These are phyloP conservation scores for Trachelus troglodyta DNA, from an alignment of 2,888 invertebrate species.

Conservation along the genomic window DNA sequence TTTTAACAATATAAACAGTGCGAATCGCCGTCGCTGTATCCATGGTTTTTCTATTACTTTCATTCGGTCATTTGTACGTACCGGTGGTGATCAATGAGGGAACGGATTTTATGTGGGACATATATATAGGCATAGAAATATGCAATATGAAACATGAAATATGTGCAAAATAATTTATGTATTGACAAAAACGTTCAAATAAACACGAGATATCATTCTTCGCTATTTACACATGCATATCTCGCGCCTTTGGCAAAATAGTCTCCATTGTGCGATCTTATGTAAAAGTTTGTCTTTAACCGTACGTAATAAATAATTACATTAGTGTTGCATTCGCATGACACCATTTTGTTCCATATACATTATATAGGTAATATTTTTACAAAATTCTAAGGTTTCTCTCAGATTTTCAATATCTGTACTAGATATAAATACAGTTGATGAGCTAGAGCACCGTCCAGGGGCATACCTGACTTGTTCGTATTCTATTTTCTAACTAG, in stretches of 20 bases:
- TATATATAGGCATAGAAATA: background rate
- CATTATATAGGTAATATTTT: background rate
- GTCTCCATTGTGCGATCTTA: background rate
- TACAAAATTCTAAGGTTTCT: background rate
- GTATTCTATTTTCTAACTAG: background rate
- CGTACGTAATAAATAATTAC: slow-evolving; percentile 3
- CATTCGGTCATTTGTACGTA: background rate
- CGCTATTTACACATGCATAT: background rate
- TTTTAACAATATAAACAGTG: slow-evolving; percentile 18
- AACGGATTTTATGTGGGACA: background rate
- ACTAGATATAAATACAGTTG: background rate
- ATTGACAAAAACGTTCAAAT: slow-evolving; percentile 2
- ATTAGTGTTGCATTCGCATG: background rate
- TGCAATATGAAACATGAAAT: too few species aligned
- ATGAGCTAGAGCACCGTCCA: background rate
- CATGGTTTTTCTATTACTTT: background rate
- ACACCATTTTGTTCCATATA: background rate
- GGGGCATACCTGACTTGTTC: background rate
- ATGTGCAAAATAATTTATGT: background rate
- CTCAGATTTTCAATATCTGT: background rate
- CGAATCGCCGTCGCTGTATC: background rate
- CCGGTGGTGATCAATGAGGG: background rate
- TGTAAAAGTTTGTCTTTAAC: slow-evolving; percentile 3
- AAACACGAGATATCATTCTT: background rate
- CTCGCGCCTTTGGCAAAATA: slow-evolving; percentile 1